Evolutionary conservation across 1,140 invertebrate genomes (phyloP).

Genomic region (Contarinia nasturtii): DNA sequence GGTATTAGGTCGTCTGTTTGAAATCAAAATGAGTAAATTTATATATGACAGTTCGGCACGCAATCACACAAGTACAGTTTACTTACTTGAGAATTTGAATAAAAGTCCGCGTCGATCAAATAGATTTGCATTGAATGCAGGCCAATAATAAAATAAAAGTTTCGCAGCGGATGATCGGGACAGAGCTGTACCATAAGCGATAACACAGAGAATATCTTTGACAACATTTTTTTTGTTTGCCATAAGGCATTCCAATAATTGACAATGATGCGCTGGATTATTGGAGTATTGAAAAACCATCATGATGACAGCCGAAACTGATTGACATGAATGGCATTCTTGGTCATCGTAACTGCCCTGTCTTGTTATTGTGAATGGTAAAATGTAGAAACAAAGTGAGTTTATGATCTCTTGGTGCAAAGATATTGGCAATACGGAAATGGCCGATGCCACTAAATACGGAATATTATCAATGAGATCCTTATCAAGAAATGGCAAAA

Average conservation of each 20-base stretch:
- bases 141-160: constrained; percentile 97
- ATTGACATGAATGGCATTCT: constrained; percentile 75
- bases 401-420: constrained; percentile 92
- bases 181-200: constrained; percentile 87
- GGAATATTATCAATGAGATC: constrained; percentile 90
- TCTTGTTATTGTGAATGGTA: constrained; percentile 79
- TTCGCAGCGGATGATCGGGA: constrained; percentile 85
- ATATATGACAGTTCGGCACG: no score
- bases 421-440: constrained; percentile 74
- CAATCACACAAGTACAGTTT: not conserved
- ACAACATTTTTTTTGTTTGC: constrained; percentile 71
- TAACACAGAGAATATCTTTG: constrained; percentile 86
- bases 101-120: constrained; percentile 78
- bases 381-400: constrained; percentile 84
- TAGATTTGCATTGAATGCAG: constrained; percentile 85
- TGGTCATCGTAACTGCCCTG: constrained; percentile 43
- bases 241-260: constrained; percentile 88
- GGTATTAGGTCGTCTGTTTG: constrained; percentile 44
- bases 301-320: constrained; percentile 88
- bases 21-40: no score
- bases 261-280: constrained; percentile 87
- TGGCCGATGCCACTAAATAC: constrained; percentile 80
- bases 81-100: constrained; percentile 73
- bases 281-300: constrained; percentile 92
- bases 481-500: constrained; percentile 91